These are phyloP conservation scores for Crotalus horridus DNA, from an alignment of 2,113 vertebrate species.

Conservation along the genomic window DNA sequence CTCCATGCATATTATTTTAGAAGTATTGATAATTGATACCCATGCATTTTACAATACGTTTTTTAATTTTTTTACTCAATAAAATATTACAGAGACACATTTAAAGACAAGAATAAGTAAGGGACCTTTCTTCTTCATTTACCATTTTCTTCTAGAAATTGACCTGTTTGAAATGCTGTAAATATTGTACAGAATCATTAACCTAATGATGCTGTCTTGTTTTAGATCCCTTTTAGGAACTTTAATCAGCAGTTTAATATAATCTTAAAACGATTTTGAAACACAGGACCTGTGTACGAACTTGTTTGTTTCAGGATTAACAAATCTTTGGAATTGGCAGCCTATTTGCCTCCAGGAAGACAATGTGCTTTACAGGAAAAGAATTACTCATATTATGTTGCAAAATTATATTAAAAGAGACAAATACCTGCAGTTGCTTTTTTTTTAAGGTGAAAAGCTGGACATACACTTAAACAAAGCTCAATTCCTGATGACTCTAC, in stretches of 20 bases:
- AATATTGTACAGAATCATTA: constrained; percentile 62
- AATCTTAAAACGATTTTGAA: constrained; percentile 67
- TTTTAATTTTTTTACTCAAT: constrained; percentile 61
- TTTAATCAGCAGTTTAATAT: constrained; percentile 67
- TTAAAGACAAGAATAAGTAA: constrained; percentile 69
- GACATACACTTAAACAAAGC: background rate
- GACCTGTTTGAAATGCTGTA: constrained; percentile 59
- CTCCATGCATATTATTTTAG: constrained; percentile 35
- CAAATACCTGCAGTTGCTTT: constrained; percentile 27
- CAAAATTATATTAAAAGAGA: constrained; percentile 54
- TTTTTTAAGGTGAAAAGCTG: constrained; percentile 25
- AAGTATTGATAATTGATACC: constrained; percentile 35
- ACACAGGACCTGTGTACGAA: constrained; percentile 65
- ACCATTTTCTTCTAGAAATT: constrained; percentile 51
- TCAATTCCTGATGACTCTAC: background rate
- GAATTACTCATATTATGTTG: constrained; percentile 59
- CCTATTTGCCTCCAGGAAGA: constrained; percentile 62
- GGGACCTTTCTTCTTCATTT: constrained; percentile 51
- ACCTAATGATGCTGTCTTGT: constrained; percentile 52
- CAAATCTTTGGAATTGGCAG: constrained; percentile 66
- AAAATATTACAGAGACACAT: constrained; percentile 60
- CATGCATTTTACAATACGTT: constrained; percentile 45
- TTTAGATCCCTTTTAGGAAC: constrained; percentile 66
- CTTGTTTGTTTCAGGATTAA: constrained; percentile 72
- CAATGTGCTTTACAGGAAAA: constrained; percentile 60